A percentile compares a stretch with the other conserved stretches of the same genome.
Conservation (phyloP, 2,113 vertebrate species). For the Holacanthus passer region DNA sequence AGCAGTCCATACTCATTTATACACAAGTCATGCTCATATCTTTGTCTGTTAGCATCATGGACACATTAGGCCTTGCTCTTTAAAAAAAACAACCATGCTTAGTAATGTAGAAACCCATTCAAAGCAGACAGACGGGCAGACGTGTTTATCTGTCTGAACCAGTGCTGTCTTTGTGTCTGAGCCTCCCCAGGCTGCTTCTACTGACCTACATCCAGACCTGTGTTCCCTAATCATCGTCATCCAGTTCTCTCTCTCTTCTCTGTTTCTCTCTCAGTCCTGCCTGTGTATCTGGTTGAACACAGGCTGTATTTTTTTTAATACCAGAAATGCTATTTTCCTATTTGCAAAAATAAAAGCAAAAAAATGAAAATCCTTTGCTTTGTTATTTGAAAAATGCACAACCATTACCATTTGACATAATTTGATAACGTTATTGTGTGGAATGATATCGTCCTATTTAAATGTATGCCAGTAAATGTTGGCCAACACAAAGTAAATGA, state of each 20-base stretch:
- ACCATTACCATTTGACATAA: not conserved
- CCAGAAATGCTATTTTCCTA: conserved; percentile 87
- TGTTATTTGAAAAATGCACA: not conserved
- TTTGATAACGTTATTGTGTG: not conserved
- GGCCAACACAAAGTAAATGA: not conserved
- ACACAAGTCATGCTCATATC: conserved; percentile 14
- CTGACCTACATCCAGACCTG: conserved; percentile 79
- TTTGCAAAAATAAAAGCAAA: conserved; percentile 78
- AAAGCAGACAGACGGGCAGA: conserved; percentile 61
- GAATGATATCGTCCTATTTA: not conserved
- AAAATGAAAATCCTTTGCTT: conserved; percentile 3
- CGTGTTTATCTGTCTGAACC: conserved; percentile 72
- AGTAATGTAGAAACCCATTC: conserved; percentile 29
- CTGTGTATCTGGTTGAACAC: conserved; percentile 67
- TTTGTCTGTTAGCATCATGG: conserved; percentile 20
- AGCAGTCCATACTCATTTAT: conserved; percentile 39
- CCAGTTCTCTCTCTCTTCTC: conserved; percentile 34
- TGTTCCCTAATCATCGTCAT: conserved; percentile 61
- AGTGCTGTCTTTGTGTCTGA: conserved; percentile 74
- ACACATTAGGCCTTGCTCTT: conserved; percentile 23
- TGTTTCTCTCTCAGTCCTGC: conserved; percentile 38
- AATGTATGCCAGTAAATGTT: not conserved
- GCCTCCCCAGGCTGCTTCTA: conserved; percentile 77
- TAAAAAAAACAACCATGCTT: conserved; percentile 8
- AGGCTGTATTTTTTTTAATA: conserved; percentile 63